These are phyloP conservation scores for Entomyzon cyanotis DNA, from an alignment of 2,113 vertebrate species.

Conservation along the genomic window DNA sequence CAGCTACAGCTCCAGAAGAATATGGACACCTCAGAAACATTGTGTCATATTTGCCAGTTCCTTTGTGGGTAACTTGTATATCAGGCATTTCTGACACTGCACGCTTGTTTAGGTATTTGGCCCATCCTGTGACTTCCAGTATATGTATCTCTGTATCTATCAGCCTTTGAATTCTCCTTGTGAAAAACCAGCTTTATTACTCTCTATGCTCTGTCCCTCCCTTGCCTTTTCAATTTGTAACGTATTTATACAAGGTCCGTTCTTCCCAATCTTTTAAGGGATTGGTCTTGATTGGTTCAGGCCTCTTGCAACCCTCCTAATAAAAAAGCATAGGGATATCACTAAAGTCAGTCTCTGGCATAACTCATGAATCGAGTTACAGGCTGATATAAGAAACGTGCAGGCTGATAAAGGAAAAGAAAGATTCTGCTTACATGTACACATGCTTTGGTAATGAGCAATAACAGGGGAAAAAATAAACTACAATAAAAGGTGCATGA, in stretches of 20 bases:
- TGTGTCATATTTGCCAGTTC: not conserved
- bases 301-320: not conserved
- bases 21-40: not conserved
- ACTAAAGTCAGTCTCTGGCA: not conserved
- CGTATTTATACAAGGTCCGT: not conserved
- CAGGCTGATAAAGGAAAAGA: not conserved
- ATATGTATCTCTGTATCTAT: accelerated
- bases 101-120: not conserved
- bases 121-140: not conserved
- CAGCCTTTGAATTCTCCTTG: not conserved
- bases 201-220: not conserved
- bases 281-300: not conserved
- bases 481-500: not conserved
- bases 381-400: too few species aligned
- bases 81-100: not conserved
- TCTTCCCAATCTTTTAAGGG: not conserved
- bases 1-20: not conserved
- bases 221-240: not conserved
- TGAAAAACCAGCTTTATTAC: not conserved
- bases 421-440: not conserved
- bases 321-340: not conserved
- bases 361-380: not conserved
- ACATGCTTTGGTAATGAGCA: conserved; percentile 4
- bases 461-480: conserved; percentile 2
- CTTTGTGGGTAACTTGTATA: not conserved